A percentile compares a stretch with the other conserved stretches of the same genome.
These are phyloP conservation scores for Rhorus exstirpatorius DNA, from an alignment of 2,888 invertebrate species.

Conservation along the genomic window DNA sequence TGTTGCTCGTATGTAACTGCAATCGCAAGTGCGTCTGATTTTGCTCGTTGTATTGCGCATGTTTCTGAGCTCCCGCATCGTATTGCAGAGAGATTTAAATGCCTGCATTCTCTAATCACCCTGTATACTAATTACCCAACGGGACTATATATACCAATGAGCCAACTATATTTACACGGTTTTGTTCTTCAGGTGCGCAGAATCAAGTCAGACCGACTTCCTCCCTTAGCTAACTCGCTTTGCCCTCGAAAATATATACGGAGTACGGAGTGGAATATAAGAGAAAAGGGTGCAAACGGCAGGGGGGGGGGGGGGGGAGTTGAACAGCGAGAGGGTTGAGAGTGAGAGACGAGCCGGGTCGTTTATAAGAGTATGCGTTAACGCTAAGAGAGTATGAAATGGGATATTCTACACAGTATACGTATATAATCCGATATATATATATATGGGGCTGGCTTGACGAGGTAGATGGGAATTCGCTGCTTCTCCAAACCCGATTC, in stretches of 20 bases:
- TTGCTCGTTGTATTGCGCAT: background rate
- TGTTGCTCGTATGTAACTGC: background rate
- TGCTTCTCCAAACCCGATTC: constrained; percentile 55
- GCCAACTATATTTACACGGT: constrained; percentile 61
- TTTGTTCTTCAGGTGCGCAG: constrained; percentile 5
- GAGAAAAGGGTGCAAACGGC: constrained; percentile 40
- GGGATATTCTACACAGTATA: constrained; percentile 51
- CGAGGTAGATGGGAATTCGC: constrained; percentile 55
- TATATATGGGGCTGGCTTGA: constrained; percentile 21
- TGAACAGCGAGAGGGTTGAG: constrained; percentile 41
- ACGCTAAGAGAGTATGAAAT: constrained; percentile 53
- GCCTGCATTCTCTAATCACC: constrained; percentile 72
- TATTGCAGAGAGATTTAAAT: constrained; percentile 64
- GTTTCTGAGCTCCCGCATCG: constrained; percentile 10
- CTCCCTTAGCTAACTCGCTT: constrained; percentile 14
- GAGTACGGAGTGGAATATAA: constrained; percentile 19
- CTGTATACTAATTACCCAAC: constrained; percentile 71
- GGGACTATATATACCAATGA: constrained; percentile 54
- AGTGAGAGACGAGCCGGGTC: constrained; percentile 48
- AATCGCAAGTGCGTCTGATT: background rate
- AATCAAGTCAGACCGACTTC: constrained; percentile 8
- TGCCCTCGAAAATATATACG: constrained; percentile 23
- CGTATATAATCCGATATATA: background rate
- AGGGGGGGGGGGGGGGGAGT: too few relatives aligned
- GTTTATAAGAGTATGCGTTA: constrained; percentile 58